phyloP scores from a whole-genome alignment of 1,140 invertebrate species.

The Gonatopus flavifemur region DNA sequence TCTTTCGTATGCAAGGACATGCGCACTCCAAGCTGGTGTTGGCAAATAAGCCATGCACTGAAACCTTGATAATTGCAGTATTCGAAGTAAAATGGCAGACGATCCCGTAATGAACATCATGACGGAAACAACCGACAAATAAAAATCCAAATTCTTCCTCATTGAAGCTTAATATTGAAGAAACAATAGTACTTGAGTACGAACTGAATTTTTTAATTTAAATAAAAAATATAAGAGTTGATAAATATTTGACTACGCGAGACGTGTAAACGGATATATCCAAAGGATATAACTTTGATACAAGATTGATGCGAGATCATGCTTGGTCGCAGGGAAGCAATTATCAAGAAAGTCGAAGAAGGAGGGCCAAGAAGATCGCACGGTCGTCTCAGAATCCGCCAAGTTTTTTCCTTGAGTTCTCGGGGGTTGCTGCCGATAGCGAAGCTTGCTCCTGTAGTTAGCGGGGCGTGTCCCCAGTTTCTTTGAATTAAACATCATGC shows the following conservation, averaged over 20 bases:
- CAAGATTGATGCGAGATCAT: slow-evolving; percentile 16
- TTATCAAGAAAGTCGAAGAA: slow-evolving; percentile 28
- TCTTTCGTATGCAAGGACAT: slow-evolving; percentile 27
- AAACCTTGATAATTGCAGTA: slow-evolving; percentile 36
- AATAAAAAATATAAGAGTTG: too few species aligned
- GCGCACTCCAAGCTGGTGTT: slow-evolving; percentile 25
- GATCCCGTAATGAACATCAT: slow-evolving; percentile 19
- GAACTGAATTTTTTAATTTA: too few species aligned
- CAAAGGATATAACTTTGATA: too few species aligned
- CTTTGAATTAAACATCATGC: slow-evolving; percentile 52
- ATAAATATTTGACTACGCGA: too few species aligned
- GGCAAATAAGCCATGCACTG: slow-evolving; percentile 26
- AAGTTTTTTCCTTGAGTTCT: slow-evolving; percentile 14
- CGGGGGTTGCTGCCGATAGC: slow-evolving; percentile 26
- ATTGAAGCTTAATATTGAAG: too few species aligned
- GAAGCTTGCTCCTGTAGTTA: slow-evolving; percentile 30
- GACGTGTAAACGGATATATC: too few species aligned
- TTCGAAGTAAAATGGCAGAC: slow-evolving; percentile 32
- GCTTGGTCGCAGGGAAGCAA: slow-evolving; percentile 22
- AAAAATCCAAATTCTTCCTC: too few species aligned
- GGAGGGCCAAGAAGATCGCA: slow-evolving; percentile 26
- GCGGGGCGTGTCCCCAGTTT: slow-evolving; percentile 42
- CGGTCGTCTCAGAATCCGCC: slow-evolving; percentile 1
- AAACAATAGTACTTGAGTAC: too few species aligned
- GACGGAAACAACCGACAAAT: slow-evolving; percentile 18